Evolutionary conservation across 1,140 invertebrate species (phyloP).

Genomic region (Drosophila saltans): DNA sequence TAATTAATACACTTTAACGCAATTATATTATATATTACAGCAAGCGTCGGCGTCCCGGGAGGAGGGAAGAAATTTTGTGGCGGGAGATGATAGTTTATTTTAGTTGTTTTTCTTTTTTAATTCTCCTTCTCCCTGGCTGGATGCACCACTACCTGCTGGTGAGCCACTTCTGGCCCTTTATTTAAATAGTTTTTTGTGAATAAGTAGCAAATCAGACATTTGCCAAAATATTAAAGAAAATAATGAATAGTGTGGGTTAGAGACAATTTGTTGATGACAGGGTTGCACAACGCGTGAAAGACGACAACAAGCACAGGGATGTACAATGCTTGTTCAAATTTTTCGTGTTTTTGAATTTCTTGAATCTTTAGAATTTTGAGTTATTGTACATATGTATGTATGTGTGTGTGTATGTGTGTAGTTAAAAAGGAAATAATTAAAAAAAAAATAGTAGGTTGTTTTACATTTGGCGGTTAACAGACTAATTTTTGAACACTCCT

Average conservation of each 20-base stretch:
- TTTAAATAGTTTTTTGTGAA: constrained; percentile 14
- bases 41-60: constrained; percentile 36
- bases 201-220: constrained; percentile 31
- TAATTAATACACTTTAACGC: constrained; percentile 2
- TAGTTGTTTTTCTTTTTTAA: not conserved
- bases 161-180: constrained; percentile 1
- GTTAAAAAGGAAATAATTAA: constrained; percentile 13
- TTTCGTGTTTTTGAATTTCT: constrained; percentile 20
- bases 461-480: not conserved
- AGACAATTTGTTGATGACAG: constrained; percentile 32
- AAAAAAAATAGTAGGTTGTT: not conserved
- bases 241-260: constrained; percentile 29
- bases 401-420: constrained; percentile 30
- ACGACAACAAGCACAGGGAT: constrained; percentile 21
- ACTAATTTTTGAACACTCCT: not conserved
- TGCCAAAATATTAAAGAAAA: constrained; percentile 63
- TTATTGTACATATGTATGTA: constrained; percentile 45
- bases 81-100: not conserved
- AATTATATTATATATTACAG: constrained; percentile 27
- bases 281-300: constrained; percentile 38
- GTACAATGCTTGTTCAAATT: constrained; percentile 17
- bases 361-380: constrained; percentile 38
- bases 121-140: constrained; percentile 15
- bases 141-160: not conserved
- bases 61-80: not conserved